A percentile compares a stretch with the other conserved stretches of the same genome.
These are phyloP conservation scores for Troglohyphantes excavatus DNA, from an alignment of 2,888 invertebrate species.

Conservation along the genomic window DNA sequence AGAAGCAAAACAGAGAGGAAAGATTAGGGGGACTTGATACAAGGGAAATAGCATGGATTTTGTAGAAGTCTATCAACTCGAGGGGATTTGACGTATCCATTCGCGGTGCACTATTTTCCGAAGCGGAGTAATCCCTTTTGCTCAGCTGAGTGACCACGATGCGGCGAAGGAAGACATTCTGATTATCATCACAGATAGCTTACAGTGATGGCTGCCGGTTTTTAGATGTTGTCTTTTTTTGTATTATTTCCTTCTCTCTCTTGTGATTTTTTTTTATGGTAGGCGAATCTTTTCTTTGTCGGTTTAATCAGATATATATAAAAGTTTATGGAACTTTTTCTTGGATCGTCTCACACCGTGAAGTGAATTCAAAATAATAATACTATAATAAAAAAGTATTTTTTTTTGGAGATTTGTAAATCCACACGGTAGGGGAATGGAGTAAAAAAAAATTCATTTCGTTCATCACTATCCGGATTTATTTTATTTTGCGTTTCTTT, in stretches of 20 bases:
- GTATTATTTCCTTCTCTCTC: conserved; percentile 21
- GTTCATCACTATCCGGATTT: conserved; percentile 11
- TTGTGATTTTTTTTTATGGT: conserved; percentile 13
- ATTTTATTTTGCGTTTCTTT: conserved; percentile 50
- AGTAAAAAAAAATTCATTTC: conserved; percentile 35
- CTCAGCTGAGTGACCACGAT: conserved; percentile 77
- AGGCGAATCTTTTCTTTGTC: conserved; percentile 54
- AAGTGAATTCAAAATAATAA: conserved; percentile 28
- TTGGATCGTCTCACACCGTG: conserved; percentile 1
- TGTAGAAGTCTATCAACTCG: conserved; percentile 76
- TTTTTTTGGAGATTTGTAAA: conserved; percentile 54
- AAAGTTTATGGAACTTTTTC: conserved; percentile 69
- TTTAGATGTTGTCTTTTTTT: conserved; percentile 48
- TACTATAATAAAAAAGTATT: conserved; percentile 14
- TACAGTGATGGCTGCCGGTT: conserved; percentile 53
- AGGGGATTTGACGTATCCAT: conserved; percentile 77
- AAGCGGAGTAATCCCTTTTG: conserved; percentile 78
- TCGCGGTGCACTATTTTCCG: conserved; percentile 78
- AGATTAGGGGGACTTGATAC: conserved; percentile 72
- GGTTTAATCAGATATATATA: conserved; percentile 77
- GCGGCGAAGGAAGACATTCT: conserved; percentile 75
- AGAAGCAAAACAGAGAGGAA: conserved; percentile 57
- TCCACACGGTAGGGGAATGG: neutral
- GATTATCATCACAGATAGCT: conserved; percentile 79
- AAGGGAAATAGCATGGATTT: conserved; percentile 77